Evolutionary conservation across 1,140 invertebrate genomes (phyloP).

Genomic region (Eueides isabella): DNA sequence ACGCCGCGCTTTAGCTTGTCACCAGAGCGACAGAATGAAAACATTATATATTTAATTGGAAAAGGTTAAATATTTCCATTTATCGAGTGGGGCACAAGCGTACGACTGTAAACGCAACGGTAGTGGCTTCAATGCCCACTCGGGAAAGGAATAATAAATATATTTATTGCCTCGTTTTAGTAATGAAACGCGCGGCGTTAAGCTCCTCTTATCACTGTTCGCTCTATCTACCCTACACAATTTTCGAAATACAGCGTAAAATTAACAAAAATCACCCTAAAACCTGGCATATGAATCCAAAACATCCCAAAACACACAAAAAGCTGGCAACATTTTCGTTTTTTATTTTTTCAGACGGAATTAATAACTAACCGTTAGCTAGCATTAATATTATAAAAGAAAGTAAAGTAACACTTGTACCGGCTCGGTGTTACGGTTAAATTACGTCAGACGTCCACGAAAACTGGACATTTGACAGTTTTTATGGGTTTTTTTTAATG

Average conservation of each 20-base stretch:
- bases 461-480: neutral
- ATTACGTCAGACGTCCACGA: neutral
- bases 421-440: conserved; percentile 9
- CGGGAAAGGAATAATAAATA: too few species aligned
- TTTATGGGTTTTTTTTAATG: neutral
- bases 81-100: too few species aligned
- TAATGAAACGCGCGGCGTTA: too few species aligned
- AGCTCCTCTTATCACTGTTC: too few species aligned
- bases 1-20: too few species aligned
- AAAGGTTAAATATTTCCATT: too few species aligned
- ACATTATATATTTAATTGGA: too few species aligned
- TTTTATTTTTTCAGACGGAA: neutral
- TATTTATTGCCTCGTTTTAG: too few species aligned
- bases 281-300: neutral
- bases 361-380: conserved; percentile 5
- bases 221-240: neutral
- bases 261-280: too few species aligned
- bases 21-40: too few species aligned
- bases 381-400: conserved; percentile 11
- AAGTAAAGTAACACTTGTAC: neutral
- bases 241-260: neutral
- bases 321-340: neutral
- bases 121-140: too few species aligned
- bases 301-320: neutral
- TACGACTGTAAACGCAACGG: too few species aligned